Evolutionary conservation across 2,888 invertebrate genomes (phyloP).

Genomic region (Ophioninae sp.): DNA sequence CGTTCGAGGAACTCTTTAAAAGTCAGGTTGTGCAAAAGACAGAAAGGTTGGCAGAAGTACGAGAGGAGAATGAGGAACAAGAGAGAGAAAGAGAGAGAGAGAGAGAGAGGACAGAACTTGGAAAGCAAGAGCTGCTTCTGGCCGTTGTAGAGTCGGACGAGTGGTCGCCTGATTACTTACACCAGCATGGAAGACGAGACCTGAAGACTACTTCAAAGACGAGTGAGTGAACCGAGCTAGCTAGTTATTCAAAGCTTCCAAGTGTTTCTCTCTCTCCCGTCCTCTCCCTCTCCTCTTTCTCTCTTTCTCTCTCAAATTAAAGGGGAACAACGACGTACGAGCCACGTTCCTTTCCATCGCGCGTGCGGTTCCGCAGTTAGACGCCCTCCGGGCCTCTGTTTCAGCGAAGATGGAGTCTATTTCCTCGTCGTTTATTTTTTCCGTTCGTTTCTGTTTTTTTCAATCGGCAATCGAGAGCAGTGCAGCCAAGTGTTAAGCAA

Average conservation of each 20-base stretch:
- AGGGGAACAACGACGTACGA: slow-evolving; percentile 70
- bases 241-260: slow-evolving; percentile 56
- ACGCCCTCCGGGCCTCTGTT: slow-evolving; percentile 39
- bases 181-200: slow-evolving; percentile 67
- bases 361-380: slow-evolving; percentile 24
- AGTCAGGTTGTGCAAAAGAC: slow-evolving; percentile 55
- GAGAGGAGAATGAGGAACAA: not conserved
- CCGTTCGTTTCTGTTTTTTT: slow-evolving; percentile 21
- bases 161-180: slow-evolving; percentile 76
- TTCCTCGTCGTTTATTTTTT: slow-evolving; percentile 13
- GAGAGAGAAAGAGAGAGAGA: slow-evolving; percentile 30
- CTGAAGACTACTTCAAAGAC: slow-evolving; percentile 76
- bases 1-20: slow-evolving; percentile 51
- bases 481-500: slow-evolving; percentile 12
- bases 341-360: slow-evolving; percentile 9
- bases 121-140: slow-evolving; percentile 60
- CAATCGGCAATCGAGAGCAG: slow-evolving; percentile 1
- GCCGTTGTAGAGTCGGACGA: slow-evolving; percentile 66
- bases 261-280: slow-evolving; percentile 58
- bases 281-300: not conserved
- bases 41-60: slow-evolving; percentile 24
- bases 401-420: slow-evolving; percentile 34
- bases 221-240: slow-evolving; percentile 63
- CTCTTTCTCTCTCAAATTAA: slow-evolving; percentile 70
- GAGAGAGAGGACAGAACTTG: slow-evolving; percentile 50